Evolutionary conservation across 2,113 vertebrate genomes (phyloP).

Genomic region (Arothron firmamentum): DNA sequence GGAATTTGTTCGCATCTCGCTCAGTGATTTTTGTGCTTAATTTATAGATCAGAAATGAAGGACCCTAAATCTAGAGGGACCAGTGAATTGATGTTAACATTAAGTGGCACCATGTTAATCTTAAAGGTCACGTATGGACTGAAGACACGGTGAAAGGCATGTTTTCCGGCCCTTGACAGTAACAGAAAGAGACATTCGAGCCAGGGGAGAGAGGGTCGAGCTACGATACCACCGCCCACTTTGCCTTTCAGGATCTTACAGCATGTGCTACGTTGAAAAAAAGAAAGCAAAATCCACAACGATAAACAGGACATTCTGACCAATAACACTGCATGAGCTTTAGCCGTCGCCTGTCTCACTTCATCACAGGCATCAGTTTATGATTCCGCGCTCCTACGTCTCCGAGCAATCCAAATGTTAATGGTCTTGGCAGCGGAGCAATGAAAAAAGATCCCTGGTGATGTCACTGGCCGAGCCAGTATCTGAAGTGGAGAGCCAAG

Average conservation of each 20-base stretch:
- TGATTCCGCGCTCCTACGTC: slow-evolving; percentile 22
- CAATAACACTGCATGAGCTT: slow-evolving; percentile 38
- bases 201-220: slow-evolving; percentile 7
- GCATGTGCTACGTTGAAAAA: slow-evolving; percentile 35
- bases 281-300: slow-evolving; percentile 47
- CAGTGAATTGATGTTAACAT: slow-evolving; percentile 42
- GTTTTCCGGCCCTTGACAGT: slow-evolving; percentile 48
- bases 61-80: not conserved
- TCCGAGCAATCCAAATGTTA: slow-evolving; percentile 46
- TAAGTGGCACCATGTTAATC: slow-evolving; percentile 60
- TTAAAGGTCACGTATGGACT: slow-evolving; percentile 60
- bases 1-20: too few species aligned
- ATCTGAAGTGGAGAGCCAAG: slow-evolving; percentile 41
- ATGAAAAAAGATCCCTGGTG: slow-evolving; percentile 11
- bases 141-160: slow-evolving; percentile 43
- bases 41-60: slow-evolving; percentile 7
- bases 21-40: not conserved
- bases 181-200: slow-evolving; percentile 46
- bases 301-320: slow-evolving; percentile 51
- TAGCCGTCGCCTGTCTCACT: slow-evolving; percentile 58
- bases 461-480: slow-evolving; percentile 38
- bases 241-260: slow-evolving; percentile 40
- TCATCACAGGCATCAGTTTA: slow-evolving; percentile 41
- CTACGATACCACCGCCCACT: slow-evolving; percentile 25
- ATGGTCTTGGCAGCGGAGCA: slow-evolving; percentile 32